Percentiles rank a stretch among this genome's conserved stretches.
These are phyloP conservation scores for Brachyhypopomus occidentalis DNA, from an alignment of 2,113 vertebrate genomes.

Conservation along the genomic window DNA sequence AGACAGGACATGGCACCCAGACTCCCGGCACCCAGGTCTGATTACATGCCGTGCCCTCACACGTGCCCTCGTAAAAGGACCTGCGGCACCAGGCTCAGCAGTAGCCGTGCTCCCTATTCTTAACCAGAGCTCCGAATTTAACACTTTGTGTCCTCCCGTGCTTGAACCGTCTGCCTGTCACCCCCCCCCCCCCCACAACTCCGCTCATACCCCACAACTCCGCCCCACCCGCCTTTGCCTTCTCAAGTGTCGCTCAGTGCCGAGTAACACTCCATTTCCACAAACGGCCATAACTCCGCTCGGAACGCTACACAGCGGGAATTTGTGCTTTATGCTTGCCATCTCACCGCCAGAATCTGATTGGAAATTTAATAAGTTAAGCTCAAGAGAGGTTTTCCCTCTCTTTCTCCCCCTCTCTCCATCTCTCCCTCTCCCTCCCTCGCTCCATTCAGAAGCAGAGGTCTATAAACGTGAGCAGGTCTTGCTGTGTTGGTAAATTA, in stretches of 20 bases:
- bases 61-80: slow-evolving; percentile 26
- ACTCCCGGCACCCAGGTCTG: background rate
- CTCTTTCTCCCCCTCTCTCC: background rate
- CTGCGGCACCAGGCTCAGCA: slow-evolving; percentile 15
- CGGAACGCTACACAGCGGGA: slow-evolving; percentile 49
- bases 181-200: background rate
- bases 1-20: slow-evolving; percentile 47
- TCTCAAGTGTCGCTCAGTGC: slow-evolving; percentile 40
- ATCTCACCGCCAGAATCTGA: slow-evolving; percentile 47
- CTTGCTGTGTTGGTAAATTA: slow-evolving; percentile 46
- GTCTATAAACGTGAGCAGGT: slow-evolving; percentile 46
- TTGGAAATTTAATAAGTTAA: slow-evolving; percentile 61
- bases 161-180: background rate
- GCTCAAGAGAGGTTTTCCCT: slow-evolving; percentile 37
- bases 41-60: slow-evolving; percentile 21
- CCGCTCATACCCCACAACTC: background rate
- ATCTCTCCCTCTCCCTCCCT: slow-evolving; percentile 19
- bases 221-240: background rate
- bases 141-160: slow-evolving; percentile 23
- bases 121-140: slow-evolving; percentile 18
- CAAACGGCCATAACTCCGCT: slow-evolving; percentile 25
- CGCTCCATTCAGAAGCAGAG: slow-evolving; percentile 16
- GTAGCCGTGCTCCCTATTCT: slow-evolving; percentile 28
- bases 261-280: slow-evolving; percentile 56
- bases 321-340: slow-evolving; percentile 57